Percentiles rank a stretch among this genome's conserved stretches.
Conservation (phyloP, 2,113 vertebrate species). For the Prietella phreatophila region DNA sequence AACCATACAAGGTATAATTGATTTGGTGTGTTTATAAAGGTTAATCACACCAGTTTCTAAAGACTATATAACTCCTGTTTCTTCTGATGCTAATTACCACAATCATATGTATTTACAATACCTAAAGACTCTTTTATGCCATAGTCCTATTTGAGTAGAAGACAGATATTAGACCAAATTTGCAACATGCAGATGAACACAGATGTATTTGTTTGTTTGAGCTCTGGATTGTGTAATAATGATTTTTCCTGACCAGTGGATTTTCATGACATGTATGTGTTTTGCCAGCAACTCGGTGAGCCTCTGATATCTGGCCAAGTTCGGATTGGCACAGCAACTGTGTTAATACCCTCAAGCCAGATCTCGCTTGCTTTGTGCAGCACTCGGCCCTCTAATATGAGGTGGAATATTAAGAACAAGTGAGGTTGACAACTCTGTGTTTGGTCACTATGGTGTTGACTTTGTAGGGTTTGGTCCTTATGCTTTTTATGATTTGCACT, state of each 20-base stretch:
- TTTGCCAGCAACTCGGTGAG: background rate
- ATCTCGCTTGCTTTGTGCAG: background rate
- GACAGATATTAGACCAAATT: background rate
- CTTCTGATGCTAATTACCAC: background rate
- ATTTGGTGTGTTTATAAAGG: background rate
- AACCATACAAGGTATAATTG: background rate
- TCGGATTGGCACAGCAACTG: slow-evolving; percentile 39
- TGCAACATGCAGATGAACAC: background rate
- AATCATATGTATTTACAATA: background rate
- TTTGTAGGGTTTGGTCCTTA: background rate
- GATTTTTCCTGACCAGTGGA: background rate
- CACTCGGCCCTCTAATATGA: background rate
- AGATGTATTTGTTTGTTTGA: background rate
- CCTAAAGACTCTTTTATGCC: background rate
- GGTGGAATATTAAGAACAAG: slow-evolving; percentile 13
- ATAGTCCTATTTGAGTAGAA: background rate
- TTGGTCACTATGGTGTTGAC: background rate
- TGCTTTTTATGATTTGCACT: background rate
- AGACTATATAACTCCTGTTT: background rate
- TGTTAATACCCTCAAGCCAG: slow-evolving; percentile 7
- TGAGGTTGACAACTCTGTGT: background rate
- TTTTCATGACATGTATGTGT: slow-evolving; percentile 2
- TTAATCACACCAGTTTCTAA: background rate
- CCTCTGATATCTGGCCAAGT: slow-evolving; percentile 19
- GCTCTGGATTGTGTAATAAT: slow-evolving; percentile 11